Evolutionary conservation across 2,113 vertebrate species (phyloP), one percentile per base, ranked within the genome.

Genomic region (Megaleporinus macrocephalus): DNA sequence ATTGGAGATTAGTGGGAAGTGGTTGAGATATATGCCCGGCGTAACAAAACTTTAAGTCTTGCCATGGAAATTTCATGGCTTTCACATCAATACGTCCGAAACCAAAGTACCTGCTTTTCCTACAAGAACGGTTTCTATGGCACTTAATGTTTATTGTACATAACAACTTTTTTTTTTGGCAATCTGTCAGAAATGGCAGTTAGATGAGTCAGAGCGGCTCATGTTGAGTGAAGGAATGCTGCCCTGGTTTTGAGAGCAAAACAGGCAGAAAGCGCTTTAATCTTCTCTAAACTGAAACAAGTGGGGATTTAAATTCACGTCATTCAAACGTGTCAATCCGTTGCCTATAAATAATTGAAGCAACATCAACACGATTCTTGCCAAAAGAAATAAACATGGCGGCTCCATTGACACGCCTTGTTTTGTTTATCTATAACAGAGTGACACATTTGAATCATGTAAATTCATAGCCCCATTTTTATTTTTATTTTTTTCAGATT

Each of bases 1-100:
- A 66, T 62, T 78, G 78, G 65, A 85, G 65, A 87, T 85, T 81
- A 85, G 81, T 81, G 57, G 44, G 55, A 81, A 70, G 63, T 73
- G 84, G 44, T 80, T 83, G 69, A 87, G 73, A 78, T 87, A 86
- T 84, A 86, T 65, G 71, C 72, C 79, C 47, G 16, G n/a, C 65
- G 66, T 83, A 88, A 88, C 86, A 80, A 83, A 83, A 81, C 26
- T 84, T 76, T 83, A 81, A 84, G 74, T 82, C 78, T 86, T 69
- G 65, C 49, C 69, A 76, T 86, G 83, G 79, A 83, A 85, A 76
- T 82, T 86, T 86, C 74, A 84, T 80, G 65, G 80, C 78, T 62
- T 62, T 63, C 79, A 70, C 78, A 82, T 87, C 81, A 84, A 86
- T 80, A 75, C 73, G 16, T 87, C 74, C 71, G 47, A 7, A 81